Conservation (phyloP, 2,113 vertebrate species). For the Porphyrio hochstetteri region DNA sequence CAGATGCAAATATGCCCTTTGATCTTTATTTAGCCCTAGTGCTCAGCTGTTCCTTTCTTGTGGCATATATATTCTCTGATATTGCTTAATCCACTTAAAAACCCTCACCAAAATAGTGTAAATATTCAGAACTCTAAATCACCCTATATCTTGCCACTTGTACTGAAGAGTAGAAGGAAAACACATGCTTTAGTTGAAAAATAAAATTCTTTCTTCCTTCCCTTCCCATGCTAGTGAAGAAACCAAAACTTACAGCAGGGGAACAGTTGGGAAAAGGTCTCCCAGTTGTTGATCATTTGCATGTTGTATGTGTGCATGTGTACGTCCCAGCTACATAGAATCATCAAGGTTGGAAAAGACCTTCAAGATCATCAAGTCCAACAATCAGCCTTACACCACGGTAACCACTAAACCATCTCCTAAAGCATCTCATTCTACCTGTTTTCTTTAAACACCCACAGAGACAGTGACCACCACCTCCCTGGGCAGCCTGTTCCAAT, state of each 20-base stretch:
- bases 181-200: not conserved
- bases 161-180: not conserved
- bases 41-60: not conserved
- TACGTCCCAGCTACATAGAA: not conserved
- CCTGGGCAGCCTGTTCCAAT: too few species aligned
- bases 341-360: too few species aligned
- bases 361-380: too few species aligned
- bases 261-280: not conserved
- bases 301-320: not conserved
- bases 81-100: not conserved
- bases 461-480: too few species aligned
- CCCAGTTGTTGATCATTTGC: not conserved
- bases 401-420: too few species aligned
- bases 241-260: not conserved
- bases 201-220: not conserved
- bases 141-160: not conserved
- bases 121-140: not conserved
- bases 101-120: not conserved
- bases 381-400: too few species aligned
- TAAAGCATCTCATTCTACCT: too few species aligned
- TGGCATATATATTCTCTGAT: not conserved
- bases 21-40: not conserved
- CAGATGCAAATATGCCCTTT: not conserved
- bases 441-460: too few species aligned
- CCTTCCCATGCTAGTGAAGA: not conserved